These are phyloP conservation scores for Formica aserva DNA, from an alignment of 2,888 invertebrate genomes.

Conservation along the genomic window DNA sequence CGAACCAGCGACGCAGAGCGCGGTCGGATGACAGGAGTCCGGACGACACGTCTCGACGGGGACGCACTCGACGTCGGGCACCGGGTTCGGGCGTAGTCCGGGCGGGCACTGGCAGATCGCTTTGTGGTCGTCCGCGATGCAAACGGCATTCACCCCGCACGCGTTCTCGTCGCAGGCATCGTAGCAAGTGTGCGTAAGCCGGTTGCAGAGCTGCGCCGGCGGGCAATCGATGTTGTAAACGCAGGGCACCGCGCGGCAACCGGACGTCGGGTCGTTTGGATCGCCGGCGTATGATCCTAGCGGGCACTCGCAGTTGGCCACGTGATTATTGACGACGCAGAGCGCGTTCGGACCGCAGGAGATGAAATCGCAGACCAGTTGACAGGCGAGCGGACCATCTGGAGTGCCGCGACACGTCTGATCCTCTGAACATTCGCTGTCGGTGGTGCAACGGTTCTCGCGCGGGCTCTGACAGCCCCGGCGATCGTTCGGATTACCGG, in stretches of 20 bases:
- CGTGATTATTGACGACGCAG: slow-evolving; percentile 95
- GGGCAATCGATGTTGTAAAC: slow-evolving; percentile 95
- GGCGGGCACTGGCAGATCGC: slow-evolving; percentile 94
- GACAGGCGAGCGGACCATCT: slow-evolving; percentile 89
- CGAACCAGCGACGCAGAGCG: slow-evolving; percentile 91
- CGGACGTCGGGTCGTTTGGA: slow-evolving; percentile 91
- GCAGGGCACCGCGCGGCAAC: slow-evolving; percentile 93
- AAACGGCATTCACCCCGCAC: slow-evolving; percentile 95
- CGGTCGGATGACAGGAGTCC: slow-evolving; percentile 93
- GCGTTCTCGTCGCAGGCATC: slow-evolving; percentile 93
- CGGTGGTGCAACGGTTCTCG: slow-evolving; percentile 92
- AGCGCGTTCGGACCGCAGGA: slow-evolving; percentile 95
- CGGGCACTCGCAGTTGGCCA: slow-evolving; percentile 95
- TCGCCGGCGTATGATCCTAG: slow-evolving; percentile 95
- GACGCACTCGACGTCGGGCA: slow-evolving; percentile 93
- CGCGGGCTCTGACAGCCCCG: slow-evolving; percentile 92
- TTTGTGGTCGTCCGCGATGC: slow-evolving; percentile 94
- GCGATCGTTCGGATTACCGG: slow-evolving; percentile 96
- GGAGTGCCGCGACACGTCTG: slow-evolving; percentile 90
- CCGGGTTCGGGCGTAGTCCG: slow-evolving; percentile 92
- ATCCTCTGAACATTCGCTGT: slow-evolving; percentile 94
- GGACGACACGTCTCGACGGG: slow-evolving; percentile 91
- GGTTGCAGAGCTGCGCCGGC: slow-evolving; percentile 92
- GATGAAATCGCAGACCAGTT: slow-evolving; percentile 92
- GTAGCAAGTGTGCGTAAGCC: slow-evolving; percentile 93